Evolutionary conservation across 2,797 vertebrate genomes (phyloP), one percentile per base, ranked within the genome.

Genomic region (Phoxinus dragarum): DNA sequence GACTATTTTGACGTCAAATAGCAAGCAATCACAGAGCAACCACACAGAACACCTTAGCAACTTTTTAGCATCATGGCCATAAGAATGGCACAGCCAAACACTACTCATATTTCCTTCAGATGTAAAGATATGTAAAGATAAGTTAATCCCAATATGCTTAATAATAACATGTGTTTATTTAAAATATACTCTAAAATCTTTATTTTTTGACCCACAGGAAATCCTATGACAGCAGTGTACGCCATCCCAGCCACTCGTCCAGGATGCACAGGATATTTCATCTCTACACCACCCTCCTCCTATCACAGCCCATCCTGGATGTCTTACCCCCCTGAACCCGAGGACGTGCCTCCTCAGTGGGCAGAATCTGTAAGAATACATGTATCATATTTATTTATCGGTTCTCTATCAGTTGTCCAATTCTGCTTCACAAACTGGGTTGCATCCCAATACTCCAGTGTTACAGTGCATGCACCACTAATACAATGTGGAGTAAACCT

Each of bases 261-360:
- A 0, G 97, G 96, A 90, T 97, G 97, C 94, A 96, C 97, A 0
- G 97, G 97, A 86, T 99, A 98, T 92, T 97, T 97, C 89, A 97
- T 98, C 89, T 97, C 97, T 73, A 96, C 97, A 0, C 97, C 98
- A 7, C 96, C 98, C 79, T 96, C 96, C 0, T 97, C 97, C 61
- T 99, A 99, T 90, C 96, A 97, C 90, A 98, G 95, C 93, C 98
- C 98, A 23, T 97, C 96, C 89, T 99, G 98, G 98, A 98, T 99
- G 97, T 97, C 98, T 82, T 99, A 98, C 49, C 95, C 97, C 12
- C 97, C 96, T 75, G 98, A 99, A 86, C 95, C 95, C 0, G 97
- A 96, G 9, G 98, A 99, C 87, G 90, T 98, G 76, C 94, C 96
- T 0, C 96, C 96, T 81, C 98, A 98, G 91, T 99, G 98, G 98